phyloP scores from a whole-genome alignment of 2,113 vertebrate species.

The Emydocephalus ijimae region DNA sequence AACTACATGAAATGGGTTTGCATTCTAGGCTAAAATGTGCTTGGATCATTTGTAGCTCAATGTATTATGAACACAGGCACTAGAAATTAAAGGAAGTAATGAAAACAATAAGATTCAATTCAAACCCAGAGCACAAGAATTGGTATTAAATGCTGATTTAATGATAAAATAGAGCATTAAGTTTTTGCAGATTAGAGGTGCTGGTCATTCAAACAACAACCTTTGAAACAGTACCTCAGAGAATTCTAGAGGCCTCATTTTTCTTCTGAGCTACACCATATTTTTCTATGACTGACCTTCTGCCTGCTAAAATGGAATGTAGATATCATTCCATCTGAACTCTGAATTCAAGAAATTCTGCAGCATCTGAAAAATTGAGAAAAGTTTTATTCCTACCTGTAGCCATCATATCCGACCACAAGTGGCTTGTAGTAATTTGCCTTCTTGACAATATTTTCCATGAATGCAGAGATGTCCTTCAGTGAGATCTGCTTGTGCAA shows the following conservation, averaged over 20 bases:
- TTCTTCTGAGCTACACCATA: not conserved
- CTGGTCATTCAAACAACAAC: not conserved
- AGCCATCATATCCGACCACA: not conserved
- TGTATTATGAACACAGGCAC: not conserved
- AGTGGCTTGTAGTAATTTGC: not conserved
- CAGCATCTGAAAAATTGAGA: not conserved
- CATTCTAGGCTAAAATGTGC: not conserved
- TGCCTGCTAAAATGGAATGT: not conserved
- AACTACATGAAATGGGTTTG: not conserved
- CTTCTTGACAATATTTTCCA: not conserved
- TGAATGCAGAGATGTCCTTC: not conserved
- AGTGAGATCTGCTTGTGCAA: constrained; percentile 39
- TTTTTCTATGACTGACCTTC: not conserved
- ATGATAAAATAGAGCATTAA: not conserved
- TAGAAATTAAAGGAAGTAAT: not conserved
- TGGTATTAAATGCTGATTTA: not conserved
- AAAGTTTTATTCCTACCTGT: constrained; percentile 15
- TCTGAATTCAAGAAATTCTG: not conserved
- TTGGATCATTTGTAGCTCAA: not conserved
- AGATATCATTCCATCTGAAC: not conserved
- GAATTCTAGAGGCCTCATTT: not conserved
- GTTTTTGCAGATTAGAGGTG: not conserved
- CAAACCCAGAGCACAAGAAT: not conserved
- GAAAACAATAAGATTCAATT: not conserved
- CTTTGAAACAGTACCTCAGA: not conserved